Base-by-base conservation (phyloP, 2,888 invertebrate genomes). In the Chouioia cunea region DNA sequence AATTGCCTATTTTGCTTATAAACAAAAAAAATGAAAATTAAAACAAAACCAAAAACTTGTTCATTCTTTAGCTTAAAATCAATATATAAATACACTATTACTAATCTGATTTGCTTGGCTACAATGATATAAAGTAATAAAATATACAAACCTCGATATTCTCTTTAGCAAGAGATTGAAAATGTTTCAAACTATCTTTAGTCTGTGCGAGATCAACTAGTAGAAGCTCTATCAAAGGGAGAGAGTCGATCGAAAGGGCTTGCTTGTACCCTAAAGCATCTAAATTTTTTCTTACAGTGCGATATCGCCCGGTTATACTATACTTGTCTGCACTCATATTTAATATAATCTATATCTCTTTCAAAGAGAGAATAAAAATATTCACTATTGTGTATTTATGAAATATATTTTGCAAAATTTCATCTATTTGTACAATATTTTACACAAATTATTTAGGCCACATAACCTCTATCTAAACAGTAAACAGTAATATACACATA, bases 201-300 rank as follows among this genome's bases (percentile, higher is more conserved):
- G 96, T 96, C 83, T 93, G 93, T 73, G 96, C 88, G 70, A 97
- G 88, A 86, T 97, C 97, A 54, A 91, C 91, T 65, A 96, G 87
- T 70, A 97, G 85, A 80, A 90, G 91, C 86, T 94, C 93, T 76
- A 96, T 93, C 74, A 97, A 86, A 47, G 94, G 92, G 50, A 96
- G 88, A 54, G 93, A 91, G 74, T 96, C 94, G 15, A 92, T 85
- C 0, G 92, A 91, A 74, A 97, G 87, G 1, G 90, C 87, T 80
- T 95, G 93, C 54, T 89, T 90, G 82, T 96, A 97, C 1, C 97
- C 97, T 74, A 96, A 88, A 72, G 91, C 91, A 86, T 96, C 93
- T 48, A 97, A 88, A 81, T 94, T 92, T 74, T 90, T 89, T 63
- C 95, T 89, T 60, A 91, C 86, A 83, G 88, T 88, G 73, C 82